phyloP scores from a whole-genome alignment of 2,888 invertebrate genomes.

The Lissocephala sabroskyi region DNA sequence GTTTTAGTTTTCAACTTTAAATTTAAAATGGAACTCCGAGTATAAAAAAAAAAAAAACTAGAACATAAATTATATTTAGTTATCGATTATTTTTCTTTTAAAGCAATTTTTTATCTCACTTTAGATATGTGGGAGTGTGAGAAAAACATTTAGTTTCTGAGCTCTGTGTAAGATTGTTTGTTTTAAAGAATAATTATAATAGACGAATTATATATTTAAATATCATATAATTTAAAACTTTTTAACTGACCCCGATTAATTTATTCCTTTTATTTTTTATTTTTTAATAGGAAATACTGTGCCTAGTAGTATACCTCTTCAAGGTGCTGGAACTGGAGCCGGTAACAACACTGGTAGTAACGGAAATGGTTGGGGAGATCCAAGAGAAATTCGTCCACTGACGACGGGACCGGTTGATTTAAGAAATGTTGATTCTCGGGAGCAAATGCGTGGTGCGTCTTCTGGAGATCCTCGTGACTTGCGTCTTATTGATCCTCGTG shows the following conservation, averaged over 20 bases:
- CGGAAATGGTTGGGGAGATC: conserved; percentile 76
- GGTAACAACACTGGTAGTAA: conserved; percentile 54
- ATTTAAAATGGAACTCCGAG: too few species aligned
- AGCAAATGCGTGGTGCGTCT: conserved; percentile 66
- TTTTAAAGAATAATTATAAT: conserved; percentile 3
- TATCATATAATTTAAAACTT: too few species aligned
- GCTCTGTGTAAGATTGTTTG: background rate
- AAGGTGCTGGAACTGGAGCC: conserved; percentile 35
- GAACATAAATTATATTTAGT: too few species aligned
- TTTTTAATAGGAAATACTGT: conserved; percentile 30
- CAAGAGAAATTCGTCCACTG: conserved; percentile 75
- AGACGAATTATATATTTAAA: conserved; percentile 1
- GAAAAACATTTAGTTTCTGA: too few species aligned
- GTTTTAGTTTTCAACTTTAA: too few species aligned
- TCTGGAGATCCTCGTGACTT: conserved; percentile 70
- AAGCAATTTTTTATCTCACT: too few species aligned
- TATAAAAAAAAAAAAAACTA: too few species aligned
- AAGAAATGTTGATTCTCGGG: conserved; percentile 74
- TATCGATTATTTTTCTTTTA: too few species aligned
- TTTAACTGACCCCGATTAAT: too few species aligned
- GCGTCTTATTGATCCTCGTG: conserved; percentile 74
- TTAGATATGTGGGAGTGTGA: too few species aligned
- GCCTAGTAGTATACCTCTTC: conserved; percentile 29
- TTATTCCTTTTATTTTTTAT: conserved; percentile 1
- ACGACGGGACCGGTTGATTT: conserved; percentile 73